phyloP scores from a whole-genome alignment of 2,113 vertebrate genomes.

The Salminus brasiliensis region DNA sequence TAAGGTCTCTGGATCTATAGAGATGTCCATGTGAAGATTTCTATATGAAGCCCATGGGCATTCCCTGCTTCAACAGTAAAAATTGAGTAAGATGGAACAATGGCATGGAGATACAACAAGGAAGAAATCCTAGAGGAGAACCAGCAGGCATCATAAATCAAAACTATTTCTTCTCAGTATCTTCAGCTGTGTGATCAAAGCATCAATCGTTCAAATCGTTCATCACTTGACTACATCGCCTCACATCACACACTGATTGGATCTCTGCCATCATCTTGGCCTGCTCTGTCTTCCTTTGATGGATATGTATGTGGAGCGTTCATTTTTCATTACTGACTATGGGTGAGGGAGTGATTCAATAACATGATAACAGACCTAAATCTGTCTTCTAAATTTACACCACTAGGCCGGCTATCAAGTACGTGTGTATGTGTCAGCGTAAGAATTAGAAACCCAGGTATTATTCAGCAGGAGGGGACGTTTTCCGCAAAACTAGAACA shows the following conservation, averaged over 20 bases:
- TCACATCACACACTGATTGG: constrained; percentile 20
- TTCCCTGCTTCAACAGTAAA: no score
- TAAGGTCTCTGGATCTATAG: no score
- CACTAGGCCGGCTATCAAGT: constrained; percentile 30
- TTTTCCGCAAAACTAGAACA: neutral
- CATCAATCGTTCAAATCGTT: no score
- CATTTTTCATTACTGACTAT: constrained; percentile 60
- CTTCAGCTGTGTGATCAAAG: no score
- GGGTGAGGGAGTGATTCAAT: constrained; percentile 61
- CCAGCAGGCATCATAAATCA: no score
- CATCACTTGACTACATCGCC: constrained; percentile 1
- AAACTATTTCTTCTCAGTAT: no score
- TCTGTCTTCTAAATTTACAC: constrained; percentile 55
- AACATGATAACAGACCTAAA: constrained; percentile 60
- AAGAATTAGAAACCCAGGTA: neutral
- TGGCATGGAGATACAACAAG: no score
- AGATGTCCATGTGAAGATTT: no score
- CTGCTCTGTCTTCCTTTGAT: constrained; percentile 34
- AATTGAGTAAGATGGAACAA: neutral
- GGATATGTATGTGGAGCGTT: constrained; percentile 38
- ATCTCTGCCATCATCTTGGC: constrained; percentile 20
- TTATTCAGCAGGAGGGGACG: neutral
- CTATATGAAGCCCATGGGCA: no score
- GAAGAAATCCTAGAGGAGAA: no score
- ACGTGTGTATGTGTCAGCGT: constrained; percentile 13